These are phyloP conservation scores for Drosophila pachea DNA, from an alignment of 1,140 invertebrate genomes.

Conservation along the genomic window DNA sequence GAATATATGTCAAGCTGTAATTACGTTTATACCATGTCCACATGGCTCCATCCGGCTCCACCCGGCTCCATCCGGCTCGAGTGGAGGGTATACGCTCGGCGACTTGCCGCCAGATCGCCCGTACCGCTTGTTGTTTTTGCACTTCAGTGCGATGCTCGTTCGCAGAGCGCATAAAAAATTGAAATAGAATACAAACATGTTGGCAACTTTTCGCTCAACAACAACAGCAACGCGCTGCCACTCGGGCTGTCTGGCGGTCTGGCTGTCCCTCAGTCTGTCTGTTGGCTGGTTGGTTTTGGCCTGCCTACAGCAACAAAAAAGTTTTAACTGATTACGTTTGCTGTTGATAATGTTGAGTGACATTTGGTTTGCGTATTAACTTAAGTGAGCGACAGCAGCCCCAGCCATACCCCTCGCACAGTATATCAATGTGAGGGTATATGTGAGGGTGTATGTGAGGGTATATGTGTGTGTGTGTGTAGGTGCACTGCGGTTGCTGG, in stretches of 20 bases:
- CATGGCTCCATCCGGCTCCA: too few relatives aligned
- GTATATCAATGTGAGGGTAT: too few relatives aligned
- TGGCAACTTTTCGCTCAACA: constrained; percentile 59
- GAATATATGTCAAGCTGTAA: too few relatives aligned
- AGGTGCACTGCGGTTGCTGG: constrained; percentile 19
- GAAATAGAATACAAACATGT: constrained; percentile 74
- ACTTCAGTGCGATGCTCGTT: constrained; percentile 39
- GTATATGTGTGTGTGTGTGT: constrained; percentile 10
- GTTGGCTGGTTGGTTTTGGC: constrained; percentile 44
- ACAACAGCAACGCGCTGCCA: constrained; percentile 27
- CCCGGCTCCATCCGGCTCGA: too few relatives aligned
- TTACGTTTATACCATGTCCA: too few relatives aligned
- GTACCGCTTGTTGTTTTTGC: constrained; percentile 23
- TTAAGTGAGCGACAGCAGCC: constrained; percentile 66
- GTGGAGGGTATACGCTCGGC: constrained; percentile 21
- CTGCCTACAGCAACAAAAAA: constrained; percentile 58
- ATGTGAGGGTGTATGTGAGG: too few relatives aligned
- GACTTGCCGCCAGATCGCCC: constrained; percentile 10
- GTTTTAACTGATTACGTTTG: constrained; percentile 75
- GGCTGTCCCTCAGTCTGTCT: constrained; percentile 25
- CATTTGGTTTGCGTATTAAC: constrained; percentile 75
- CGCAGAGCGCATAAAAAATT: constrained; percentile 61
- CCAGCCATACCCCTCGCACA: background rate
- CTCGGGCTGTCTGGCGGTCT: constrained; percentile 6
- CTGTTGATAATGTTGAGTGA: constrained; percentile 74